These are phyloP conservation scores for Eublepharis macularius DNA, from an alignment of 2,113 vertebrate species.

Conservation along the genomic window DNA sequence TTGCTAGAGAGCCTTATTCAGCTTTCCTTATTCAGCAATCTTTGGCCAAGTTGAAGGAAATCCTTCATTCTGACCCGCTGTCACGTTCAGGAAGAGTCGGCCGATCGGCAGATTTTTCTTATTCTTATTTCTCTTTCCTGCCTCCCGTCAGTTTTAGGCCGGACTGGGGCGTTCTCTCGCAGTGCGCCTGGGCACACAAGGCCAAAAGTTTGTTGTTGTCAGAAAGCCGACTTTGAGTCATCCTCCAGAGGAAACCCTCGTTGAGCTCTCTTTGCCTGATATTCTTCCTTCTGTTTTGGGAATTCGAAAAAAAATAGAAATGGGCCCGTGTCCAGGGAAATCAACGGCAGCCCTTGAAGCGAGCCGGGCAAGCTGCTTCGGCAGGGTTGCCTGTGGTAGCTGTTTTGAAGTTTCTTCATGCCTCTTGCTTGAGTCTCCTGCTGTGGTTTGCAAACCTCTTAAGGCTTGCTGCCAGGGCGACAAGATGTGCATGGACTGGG, in stretches of 20 bases:
- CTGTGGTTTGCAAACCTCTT: neutral
- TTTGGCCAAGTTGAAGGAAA: neutral
- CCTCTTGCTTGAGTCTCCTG: neutral
- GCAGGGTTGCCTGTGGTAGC: neutral
- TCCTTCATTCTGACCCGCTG: neutral
- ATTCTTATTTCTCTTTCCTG: neutral
- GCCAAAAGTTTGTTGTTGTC: neutral
- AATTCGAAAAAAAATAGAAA: neutral
- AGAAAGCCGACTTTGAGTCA: neutral
- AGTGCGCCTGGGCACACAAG: too few species aligned
- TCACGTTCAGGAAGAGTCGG: neutral
- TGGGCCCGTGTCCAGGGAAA: neutral
- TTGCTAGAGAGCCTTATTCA: neutral
- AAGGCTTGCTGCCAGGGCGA: neutral
- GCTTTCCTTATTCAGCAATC: neutral
- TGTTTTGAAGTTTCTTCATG: neutral
- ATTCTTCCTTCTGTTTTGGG: neutral
- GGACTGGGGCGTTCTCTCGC: neutral
- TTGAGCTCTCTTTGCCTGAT: neutral
- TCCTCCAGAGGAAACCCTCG: neutral
- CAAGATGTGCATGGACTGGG: fast-evolving
- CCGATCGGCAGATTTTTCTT: neutral
- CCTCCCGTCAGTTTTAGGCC: neutral
- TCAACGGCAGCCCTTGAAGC: neutral
- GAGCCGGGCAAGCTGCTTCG: neutral